These are phyloP conservation scores for Lepidochitona cinerea DNA, from an alignment of 2,888 invertebrate species.

Conservation along the genomic window DNA sequence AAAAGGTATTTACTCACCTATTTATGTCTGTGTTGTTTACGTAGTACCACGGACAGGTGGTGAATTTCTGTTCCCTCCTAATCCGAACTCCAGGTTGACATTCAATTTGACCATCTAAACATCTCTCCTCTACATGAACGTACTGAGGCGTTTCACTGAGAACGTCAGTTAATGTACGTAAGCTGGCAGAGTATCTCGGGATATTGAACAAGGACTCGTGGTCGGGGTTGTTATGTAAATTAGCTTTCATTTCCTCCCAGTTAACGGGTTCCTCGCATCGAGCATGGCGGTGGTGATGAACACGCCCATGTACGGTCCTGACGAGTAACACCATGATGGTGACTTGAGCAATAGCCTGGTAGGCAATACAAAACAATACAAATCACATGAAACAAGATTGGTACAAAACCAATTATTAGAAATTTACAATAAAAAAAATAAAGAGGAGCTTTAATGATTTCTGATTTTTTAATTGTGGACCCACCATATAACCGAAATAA, in stretches of 20 bases:
- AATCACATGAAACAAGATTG: too few relatives aligned
- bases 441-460: too few relatives aligned
- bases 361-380: too few relatives aligned
- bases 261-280: background rate
- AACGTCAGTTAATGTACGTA: background rate
- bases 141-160: background rate
- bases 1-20: background rate
- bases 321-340: too few relatives aligned
- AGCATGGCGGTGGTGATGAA: background rate
- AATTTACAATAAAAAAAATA: too few relatives aligned
- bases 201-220: background rate
- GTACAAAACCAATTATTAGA: too few relatives aligned
- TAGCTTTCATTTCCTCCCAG: background rate
- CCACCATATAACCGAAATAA: too few relatives aligned
- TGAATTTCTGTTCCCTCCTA: background rate
- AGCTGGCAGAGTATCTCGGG: too few relatives aligned
- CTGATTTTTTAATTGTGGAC: too few relatives aligned
- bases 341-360: too few relatives aligned
- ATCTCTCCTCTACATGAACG: background rate
- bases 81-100: background rate
- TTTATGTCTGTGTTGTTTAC: background rate
- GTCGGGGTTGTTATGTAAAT: background rate
- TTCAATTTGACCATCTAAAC: background rate
- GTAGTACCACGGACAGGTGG: background rate
- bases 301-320: too few relatives aligned